Base-by-base conservation (phyloP, 2,797 vertebrate species). In the Spheniscus humboldti region DNA sequence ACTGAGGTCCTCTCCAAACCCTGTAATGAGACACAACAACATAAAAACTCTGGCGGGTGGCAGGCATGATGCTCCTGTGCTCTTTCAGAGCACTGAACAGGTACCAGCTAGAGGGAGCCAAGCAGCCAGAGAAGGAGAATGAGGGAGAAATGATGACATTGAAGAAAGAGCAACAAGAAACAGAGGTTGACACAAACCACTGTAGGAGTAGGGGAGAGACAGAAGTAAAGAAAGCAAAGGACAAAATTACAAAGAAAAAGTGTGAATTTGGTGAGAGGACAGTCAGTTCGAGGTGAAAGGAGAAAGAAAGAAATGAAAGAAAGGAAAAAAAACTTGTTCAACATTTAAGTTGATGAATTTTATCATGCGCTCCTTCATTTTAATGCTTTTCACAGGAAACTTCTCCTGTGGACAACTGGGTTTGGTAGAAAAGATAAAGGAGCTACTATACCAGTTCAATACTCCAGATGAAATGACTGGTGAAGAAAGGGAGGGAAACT, bases 61-160 rank as follows among this genome's bases (percentile, higher is more conserved):
- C 17, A 69, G 47, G 13, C 31, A 30, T 0, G 4, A 57, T 57
- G 62, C 41, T 83, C 31, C 59, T 37, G 10, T 11, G 27, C 48
- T 77, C 52, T 41, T 62, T 28, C 28, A 73, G 35, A 80, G 66
- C 47, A 43, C 14, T 13, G 19, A 53, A 28, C 1, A 1, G 41
- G 60, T 41, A 88, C 52, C 68, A 74, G 88, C 87, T 85, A 84
- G 72, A 86, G n/a, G 72, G 66, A 94, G 59, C 35, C 71, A 88
- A 85, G 79, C 28, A 93, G 75, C 30, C 75, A 53, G 20, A 73
- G 64, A 76, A 79, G 1, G 25, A 68, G 23, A 75, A n/a, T 3
- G 22, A 35, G 47, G 11, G 23, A 92, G 37, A 87, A 90, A 35
- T 7, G 18, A 63, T 43, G 27, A 84, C 63, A 77, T 23, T 24